Base-by-base conservation (phyloP, 2,113 vertebrate species). In the Numenius arquata region DNA sequence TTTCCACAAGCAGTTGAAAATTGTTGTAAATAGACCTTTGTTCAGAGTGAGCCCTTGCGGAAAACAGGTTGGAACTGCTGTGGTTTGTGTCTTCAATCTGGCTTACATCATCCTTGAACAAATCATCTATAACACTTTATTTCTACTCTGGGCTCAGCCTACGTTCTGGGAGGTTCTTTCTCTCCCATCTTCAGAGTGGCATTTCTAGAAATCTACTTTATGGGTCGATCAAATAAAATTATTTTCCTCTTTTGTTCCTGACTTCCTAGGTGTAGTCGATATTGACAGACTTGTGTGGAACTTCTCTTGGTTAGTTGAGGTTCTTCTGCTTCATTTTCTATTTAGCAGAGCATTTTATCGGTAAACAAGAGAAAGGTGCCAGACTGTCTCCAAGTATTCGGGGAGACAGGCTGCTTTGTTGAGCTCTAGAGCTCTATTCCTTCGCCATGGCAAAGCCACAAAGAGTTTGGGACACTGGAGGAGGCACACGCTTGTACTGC, bases 361-460 rank as follows among this genome's bases (percentile, higher is more conserved):
- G 79, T 92, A 67, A 96, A 67, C 59, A 85, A 85, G 96, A 77
- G 65, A 85, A 71, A 8, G 45, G 22, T 96, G 93, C 91, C 97
- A 97, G 88, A 50, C 62, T 91, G 92, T 89, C 87, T 96, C 83
- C 61, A 50, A 85, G 63, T 66, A 72, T 95, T 89, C 16, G 43
- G 71, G 93, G 81, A 94, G 84, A 61, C n/a, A 61, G 92, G 78
- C 94, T 94, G 83, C 77, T 98, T 85, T 93, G 74, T 75, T 91
- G 95, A 41, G 79, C 79, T 94, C 86, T 20, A 15, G 88, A 76
- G 72, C 96, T 98, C 92, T 97, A 9, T 91, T 97, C 88, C 70
- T 96, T 95, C 95, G 95, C 97, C 97, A 95, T 96, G 97, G 97
- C 97, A 97, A 95, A 98, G 95, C 93, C 97, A 98, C 95, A 95